A percentile compares a stretch with the other conserved stretches of the same genome.
These are phyloP conservation scores for Odontocerum albicorne DNA, from an alignment of 2,888 invertebrate species.

Conservation along the genomic window DNA sequence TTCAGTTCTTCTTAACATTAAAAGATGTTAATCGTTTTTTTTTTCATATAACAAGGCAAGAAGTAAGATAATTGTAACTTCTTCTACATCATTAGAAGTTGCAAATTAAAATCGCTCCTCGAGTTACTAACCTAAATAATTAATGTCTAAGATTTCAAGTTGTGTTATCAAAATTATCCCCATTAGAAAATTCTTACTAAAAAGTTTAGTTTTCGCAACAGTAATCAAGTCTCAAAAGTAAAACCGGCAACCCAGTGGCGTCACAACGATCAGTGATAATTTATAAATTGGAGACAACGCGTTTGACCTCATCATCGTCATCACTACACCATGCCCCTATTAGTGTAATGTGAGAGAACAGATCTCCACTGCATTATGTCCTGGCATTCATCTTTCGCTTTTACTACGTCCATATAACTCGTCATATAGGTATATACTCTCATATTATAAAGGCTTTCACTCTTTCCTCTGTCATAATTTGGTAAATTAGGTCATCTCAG, in stretches of 20 bases:
- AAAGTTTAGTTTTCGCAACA: slow-evolving; percentile 35
- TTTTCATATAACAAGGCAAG: neutral
- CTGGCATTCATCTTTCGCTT: neutral
- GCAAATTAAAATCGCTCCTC: slow-evolving; percentile 5
- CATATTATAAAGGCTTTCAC: too few relatives aligned
- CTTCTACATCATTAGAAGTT: slow-evolving; percentile 6
- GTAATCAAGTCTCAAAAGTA: slow-evolving; percentile 35
- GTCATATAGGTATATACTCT: too few relatives aligned
- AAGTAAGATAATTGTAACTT: slow-evolving; percentile 1
- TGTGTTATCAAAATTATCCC: slow-evolving; percentile 33
- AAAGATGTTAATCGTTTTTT: too few relatives aligned
- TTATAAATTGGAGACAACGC: too few relatives aligned
- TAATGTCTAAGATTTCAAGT: slow-evolving; percentile 32
- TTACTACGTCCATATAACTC: neutral
- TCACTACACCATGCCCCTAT: neutral
- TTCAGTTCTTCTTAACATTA: neutral
- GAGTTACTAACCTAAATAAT: slow-evolving; percentile 19
- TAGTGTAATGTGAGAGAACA: neutral
- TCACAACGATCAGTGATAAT: neutral
- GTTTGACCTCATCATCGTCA: too few relatives aligned
- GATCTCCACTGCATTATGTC: neutral
- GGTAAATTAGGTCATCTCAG: too few relatives aligned
- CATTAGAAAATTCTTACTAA: slow-evolving; percentile 35
- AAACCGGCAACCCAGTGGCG: slow-evolving; percentile 13
- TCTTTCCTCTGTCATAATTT: too few relatives aligned